Evolutionary conservation across 2,113 vertebrate genomes (phyloP), one percentile per base, ranked within the genome.

Genomic region (Corydoras maculifer): DNA sequence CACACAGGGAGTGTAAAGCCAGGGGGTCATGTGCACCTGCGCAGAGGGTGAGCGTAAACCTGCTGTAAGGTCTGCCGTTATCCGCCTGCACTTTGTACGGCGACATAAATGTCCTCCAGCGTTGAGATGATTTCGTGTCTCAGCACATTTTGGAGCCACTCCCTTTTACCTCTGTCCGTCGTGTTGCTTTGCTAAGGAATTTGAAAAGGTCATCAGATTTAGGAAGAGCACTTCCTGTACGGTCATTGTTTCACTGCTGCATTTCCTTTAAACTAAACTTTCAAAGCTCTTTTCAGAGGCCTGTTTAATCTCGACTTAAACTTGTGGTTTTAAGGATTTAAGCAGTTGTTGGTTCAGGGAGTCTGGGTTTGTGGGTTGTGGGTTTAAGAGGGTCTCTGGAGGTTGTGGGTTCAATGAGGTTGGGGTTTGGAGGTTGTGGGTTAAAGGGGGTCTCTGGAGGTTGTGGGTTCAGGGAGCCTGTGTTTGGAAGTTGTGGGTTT

Each of bases 111-210:
- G 25, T 54, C 9, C 65, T 67, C 18, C 57, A 9, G 60, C 58
- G 69, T n/a, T 18, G 18, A 25, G 18, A 25, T 25, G 15, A 66
- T 15, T 1, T 51, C 0, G 43, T 2, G 8, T 11, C 35, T 3
- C 12, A 25, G 10, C 12, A 6, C 9, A 59, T 15, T 29, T 14
- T 68, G 48, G 15, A 5, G 35, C 35, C 7, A 0, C 50, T 43
- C 35, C 11, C 13, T 18, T 25, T 65, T 18, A 11, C 18, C 9
- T 12, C 14, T 58, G 29, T 32, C 13, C 1, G 0, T 50, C 50
- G 12, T 54, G 65, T 5, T 11, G 43, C 18, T 13, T 15, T 77
- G 32, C 58, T 51, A n/a, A 57, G 29, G 68, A 74, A 68, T 78
- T 58, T 67, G 68, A 5, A 54, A 58, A 63, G 53, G 63, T 66